Evolutionary conservation across 2,888 invertebrate species (phyloP).

Genomic region (Heliothis peltigera): DNA sequence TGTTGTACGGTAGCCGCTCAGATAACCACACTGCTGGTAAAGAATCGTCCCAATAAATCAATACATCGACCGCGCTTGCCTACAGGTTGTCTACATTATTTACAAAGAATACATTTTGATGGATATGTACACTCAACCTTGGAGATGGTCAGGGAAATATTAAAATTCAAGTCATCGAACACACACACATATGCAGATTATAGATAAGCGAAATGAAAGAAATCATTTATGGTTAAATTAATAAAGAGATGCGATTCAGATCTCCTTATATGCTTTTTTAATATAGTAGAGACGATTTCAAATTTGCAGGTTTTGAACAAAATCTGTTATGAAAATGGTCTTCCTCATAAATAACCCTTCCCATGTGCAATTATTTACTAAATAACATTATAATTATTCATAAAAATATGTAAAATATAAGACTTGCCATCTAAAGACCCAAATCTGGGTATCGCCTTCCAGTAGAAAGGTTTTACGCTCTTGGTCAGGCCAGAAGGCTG

Average conservation of each 20-base stretch:
- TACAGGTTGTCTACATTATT: slow-evolving; percentile 61
- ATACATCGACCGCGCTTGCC: slow-evolving; percentile 73
- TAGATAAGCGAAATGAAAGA: slow-evolving; percentile 34
- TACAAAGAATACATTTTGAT: slow-evolving; percentile 19
- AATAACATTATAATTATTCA: too few species aligned
- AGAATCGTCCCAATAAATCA: slow-evolving; percentile 80
- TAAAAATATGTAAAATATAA: too few species aligned
- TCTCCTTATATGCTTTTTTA: not conserved
- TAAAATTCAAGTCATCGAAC: slow-evolving; percentile 4
- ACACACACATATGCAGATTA: slow-evolving; percentile 9
- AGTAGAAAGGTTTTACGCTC: not conserved
- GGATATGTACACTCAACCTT: slow-evolving; percentile 28
- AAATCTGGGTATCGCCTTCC: too few species aligned
- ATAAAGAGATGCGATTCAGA: slow-evolving; percentile 6
- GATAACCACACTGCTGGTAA: slow-evolving; percentile 74
- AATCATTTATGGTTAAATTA: slow-evolving; percentile 21
- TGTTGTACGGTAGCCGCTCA: slow-evolving; percentile 61
- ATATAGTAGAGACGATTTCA: not conserved
- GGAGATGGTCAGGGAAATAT: slow-evolving; percentile 2
- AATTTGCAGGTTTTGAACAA: not conserved
- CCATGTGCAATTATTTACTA: too few species aligned
- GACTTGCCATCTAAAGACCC: too few species aligned
- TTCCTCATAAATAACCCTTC: not conserved
- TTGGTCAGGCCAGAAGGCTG: not conserved
- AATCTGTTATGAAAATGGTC: not conserved